Base-by-base conservation (phyloP, 2,113 vertebrate species). In the Oxygymnocypris stewartii region DNA sequence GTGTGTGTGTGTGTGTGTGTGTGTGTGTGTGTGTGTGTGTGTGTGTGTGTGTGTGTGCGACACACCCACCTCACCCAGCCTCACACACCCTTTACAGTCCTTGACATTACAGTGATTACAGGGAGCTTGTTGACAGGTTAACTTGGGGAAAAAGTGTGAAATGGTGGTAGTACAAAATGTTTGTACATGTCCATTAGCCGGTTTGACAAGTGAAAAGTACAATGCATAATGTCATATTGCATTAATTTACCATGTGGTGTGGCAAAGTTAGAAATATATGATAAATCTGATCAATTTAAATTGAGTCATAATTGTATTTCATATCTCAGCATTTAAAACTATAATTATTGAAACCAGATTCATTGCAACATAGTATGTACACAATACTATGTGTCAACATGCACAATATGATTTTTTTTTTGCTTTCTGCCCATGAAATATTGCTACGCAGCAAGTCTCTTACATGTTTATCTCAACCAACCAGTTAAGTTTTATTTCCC, bases 41-140 rank as follows among this genome's bases (percentile, higher is more conserved):
- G n/a, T n/a, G n/a, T n/a, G n/a, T n/a, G n/a, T n/a, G n/a, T n/a
- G n/a, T n/a, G n/a, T n/a, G n/a, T n/a, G n/a, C n/a, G n/a, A n/a
- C 18, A 82, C 81, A 82, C 63, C 79, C 40, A 31, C 61, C 79
- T 67, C 79, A 31, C 79, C 80, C 63, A 69, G 3, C 5, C 16
- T 69, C 81, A 82, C 80, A 82, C 81, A 82, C 80, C 63, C 63
- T 71, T 51, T 20, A 40, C 40, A 82, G 18, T 82, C 18, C 44
- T 82, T n/a, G n/a, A n/a, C n/a, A n/a, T n/a, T n/a, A n/a, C 44
- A 69, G 80, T 51, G 28, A 82, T 51, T 23, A 6, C 44, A 69
- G 63, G 16, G 40, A 51, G 18, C 20, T 31, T 82, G 10, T 61
- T 40, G 25, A 12, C 40, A 47, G 44, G n/a, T 82, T 14, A 23